phyloP scores from a whole-genome alignment of 2,888 invertebrate species.

The Pandemis corylana region DNA sequence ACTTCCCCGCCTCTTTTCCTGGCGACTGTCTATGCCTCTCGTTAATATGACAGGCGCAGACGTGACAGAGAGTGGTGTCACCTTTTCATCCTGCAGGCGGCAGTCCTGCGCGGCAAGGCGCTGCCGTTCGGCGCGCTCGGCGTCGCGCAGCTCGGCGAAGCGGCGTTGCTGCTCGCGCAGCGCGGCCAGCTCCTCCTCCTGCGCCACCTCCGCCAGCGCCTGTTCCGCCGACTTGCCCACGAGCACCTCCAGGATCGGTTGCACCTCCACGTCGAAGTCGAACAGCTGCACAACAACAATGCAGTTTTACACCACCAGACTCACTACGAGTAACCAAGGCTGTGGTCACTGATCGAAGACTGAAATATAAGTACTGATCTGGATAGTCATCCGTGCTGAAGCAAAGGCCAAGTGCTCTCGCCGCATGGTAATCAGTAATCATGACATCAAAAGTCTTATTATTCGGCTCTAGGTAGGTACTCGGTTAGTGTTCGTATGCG shows the following conservation, averaged over 20 bases:
- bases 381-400: too few relatives aligned
- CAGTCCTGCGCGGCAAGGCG: slow-evolving; percentile 92
- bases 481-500: too few relatives aligned
- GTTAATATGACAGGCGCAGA: too few relatives aligned
- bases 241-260: slow-evolving; percentile 94
- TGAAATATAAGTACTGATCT: too few relatives aligned
- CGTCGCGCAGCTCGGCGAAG: slow-evolving; percentile 88
- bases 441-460: too few relatives aligned
- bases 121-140: slow-evolving; percentile 92
- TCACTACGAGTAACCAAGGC: too few relatives aligned
- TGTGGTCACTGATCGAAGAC: too few relatives aligned
- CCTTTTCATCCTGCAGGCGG: slow-evolving; percentile 88
- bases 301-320: neutral
- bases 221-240: slow-evolving; percentile 96
- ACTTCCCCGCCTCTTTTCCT: too few relatives aligned
- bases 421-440: too few relatives aligned
- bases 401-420: too few relatives aligned
- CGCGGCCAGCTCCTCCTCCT: slow-evolving; percentile 95
- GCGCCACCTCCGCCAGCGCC: slow-evolving; percentile 94
- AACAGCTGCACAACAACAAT: slow-evolving; percentile 86
- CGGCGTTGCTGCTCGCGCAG: slow-evolving; percentile 91
- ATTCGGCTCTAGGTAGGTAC: too few relatives aligned
- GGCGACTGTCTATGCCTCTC: too few relatives aligned
- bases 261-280: slow-evolving; percentile 96
- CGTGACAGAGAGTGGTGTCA: slow-evolving; percentile 47